These are phyloP conservation scores for Pimephales promelas DNA, from an alignment of 2,113 vertebrate species.

Conservation along the genomic window DNA sequence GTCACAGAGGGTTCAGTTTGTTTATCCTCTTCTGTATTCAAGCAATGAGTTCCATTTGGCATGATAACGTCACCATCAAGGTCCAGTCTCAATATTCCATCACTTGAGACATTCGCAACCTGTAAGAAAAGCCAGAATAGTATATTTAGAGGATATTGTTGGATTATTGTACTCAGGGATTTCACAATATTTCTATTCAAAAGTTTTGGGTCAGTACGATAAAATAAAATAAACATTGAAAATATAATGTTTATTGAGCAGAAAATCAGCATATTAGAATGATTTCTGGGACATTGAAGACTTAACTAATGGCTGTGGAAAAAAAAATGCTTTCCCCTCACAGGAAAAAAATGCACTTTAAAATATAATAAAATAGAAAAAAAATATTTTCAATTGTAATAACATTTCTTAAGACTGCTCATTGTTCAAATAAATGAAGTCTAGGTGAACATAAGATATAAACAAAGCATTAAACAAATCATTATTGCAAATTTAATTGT, in stretches of 20 bases:
- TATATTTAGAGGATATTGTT: background rate
- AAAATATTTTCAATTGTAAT: background rate
- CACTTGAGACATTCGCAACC: constrained; percentile 83
- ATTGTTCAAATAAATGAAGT: background rate
- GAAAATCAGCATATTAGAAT: background rate
- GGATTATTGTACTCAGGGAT: background rate
- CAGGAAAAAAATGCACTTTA: background rate
- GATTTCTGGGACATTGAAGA: background rate
- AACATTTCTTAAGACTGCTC: background rate
- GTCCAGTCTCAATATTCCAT: constrained; percentile 86
- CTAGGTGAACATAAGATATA: no score
- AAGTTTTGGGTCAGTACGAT: no score
- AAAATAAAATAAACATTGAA: background rate
- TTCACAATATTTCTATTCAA: background rate
- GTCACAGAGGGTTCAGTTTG: constrained; percentile 41
- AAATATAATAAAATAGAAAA: background rate
- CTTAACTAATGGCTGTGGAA: background rate
- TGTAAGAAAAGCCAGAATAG: constrained; percentile 55
- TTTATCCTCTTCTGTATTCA: constrained; percentile 55
- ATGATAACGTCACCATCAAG: constrained; percentile 78
- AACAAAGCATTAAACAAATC: background rate
- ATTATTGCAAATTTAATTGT: background rate
- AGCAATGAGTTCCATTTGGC: constrained; percentile 66
- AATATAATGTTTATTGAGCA: background rate
- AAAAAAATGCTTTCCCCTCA: background rate